Conservation (phyloP, 2,888 invertebrate genomes). For the Antitype chi region DNA sequence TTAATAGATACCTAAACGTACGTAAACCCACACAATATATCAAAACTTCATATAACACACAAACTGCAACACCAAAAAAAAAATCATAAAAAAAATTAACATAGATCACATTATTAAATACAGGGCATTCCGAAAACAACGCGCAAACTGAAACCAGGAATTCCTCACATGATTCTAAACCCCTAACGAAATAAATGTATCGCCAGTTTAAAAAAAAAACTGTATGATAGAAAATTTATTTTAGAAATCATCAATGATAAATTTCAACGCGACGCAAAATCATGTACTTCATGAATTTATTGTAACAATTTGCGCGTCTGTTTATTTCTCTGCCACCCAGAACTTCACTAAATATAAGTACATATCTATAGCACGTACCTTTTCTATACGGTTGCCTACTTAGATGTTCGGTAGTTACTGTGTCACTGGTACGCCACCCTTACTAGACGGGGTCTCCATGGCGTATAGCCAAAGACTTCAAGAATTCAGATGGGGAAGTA, state of each 20-base stretch:
- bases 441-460: constrained; percentile 48
- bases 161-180: too few relatives aligned
- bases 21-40: not conserved
- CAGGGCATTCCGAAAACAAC: not conserved
- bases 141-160: too few relatives aligned
- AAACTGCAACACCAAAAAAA: not conserved
- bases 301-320: too few relatives aligned
- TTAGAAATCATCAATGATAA: too few relatives aligned
- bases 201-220: too few relatives aligned
- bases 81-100: not conserved
- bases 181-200: too few relatives aligned
- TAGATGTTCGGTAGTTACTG: constrained; percentile 49
- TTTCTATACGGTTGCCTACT: constrained; percentile 23
- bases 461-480: constrained; percentile 51
- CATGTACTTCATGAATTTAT: too few relatives aligned
- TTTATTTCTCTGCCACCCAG: too few relatives aligned
- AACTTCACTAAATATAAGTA: constrained; percentile 22
- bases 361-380: constrained; percentile 47
- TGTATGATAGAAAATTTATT: too few relatives aligned
- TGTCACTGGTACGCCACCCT: constrained; percentile 44
- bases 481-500: constrained; percentile 22
- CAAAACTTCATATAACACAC: not conserved
- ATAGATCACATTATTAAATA: not conserved
- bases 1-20: not conserved
- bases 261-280: too few relatives aligned